Percentiles rank a stretch among this genome's conserved stretches.
These are phyloP conservation scores for Siniperca obscura DNA, from an alignment of 2,797 vertebrate genomes.

Conservation along the genomic window DNA sequence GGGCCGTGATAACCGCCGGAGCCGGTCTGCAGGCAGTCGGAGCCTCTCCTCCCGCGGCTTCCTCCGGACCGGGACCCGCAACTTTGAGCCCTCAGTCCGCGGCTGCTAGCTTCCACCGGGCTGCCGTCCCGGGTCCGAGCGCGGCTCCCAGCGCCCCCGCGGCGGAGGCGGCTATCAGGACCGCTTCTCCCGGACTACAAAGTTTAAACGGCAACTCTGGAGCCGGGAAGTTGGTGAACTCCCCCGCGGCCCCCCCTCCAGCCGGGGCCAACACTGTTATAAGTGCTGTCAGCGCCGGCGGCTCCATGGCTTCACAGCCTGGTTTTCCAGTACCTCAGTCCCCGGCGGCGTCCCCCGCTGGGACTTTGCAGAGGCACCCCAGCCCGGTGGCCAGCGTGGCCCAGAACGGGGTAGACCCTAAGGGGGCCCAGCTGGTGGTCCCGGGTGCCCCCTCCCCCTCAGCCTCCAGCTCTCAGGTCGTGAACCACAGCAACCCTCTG, in stretches of 20 bases:
- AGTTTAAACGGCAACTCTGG: conserved; percentile 81
- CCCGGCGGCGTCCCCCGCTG: conserved; percentile 67
- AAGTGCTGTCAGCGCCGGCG: conserved; percentile 56
- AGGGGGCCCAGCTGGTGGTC: conserved; percentile 64
- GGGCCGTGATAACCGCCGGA: conserved; percentile 67
- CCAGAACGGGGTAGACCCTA: conserved; percentile 86
- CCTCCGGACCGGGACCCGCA: conserved; percentile 77
- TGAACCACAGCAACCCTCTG: conserved; percentile 81
- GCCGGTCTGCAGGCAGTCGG: conserved; percentile 77
- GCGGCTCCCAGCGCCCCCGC: conserved; percentile 41
- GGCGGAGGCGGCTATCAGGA: conserved; percentile 55
- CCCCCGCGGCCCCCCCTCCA: conserved; percentile 55
- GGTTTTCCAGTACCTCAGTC: conserved; percentile 69
- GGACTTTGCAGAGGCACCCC: conserved; percentile 78
- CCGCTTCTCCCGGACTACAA: conserved; percentile 73
- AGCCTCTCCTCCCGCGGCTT: conserved; percentile 64
- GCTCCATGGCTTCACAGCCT: conserved; percentile 64
- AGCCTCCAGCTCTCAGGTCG: conserved; percentile 73
- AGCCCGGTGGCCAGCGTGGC: conserved; percentile 76
- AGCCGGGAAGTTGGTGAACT: conserved; percentile 73
- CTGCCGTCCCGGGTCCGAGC: conserved; percentile 72
- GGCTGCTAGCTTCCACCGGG: conserved; percentile 77
- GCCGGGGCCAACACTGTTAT: conserved; percentile 56
- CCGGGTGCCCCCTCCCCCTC: conserved; percentile 66
- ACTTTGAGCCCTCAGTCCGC: conserved; percentile 78